These are phyloP conservation scores for Molanna angustata DNA, from an alignment of 2,888 invertebrate species.

Conservation along the genomic window DNA sequence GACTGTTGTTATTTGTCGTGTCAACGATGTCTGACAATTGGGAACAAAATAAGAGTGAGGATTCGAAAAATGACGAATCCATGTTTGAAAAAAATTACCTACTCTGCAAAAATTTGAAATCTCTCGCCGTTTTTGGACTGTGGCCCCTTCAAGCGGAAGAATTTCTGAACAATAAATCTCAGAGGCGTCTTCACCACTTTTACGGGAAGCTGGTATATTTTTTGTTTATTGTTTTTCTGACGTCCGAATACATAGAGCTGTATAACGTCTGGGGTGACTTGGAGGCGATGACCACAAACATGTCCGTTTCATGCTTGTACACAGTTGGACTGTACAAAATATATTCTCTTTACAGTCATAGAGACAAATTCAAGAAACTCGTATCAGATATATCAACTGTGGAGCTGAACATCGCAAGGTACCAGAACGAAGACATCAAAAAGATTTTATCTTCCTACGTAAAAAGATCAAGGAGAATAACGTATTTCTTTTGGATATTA, in stretches of 20 bases:
- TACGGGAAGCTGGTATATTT: slow-evolving; percentile 19
- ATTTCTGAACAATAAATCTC: slow-evolving; percentile 1
- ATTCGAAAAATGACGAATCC: neutral
- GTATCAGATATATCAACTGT: slow-evolving; percentile 16
- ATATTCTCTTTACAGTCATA: slow-evolving; percentile 18
- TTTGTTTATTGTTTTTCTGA: slow-evolving; percentile 22
- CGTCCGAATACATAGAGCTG: slow-evolving; percentile 26
- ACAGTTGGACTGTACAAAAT: slow-evolving; percentile 23
- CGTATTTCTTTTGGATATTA: slow-evolving; percentile 27
- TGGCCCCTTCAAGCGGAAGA: neutral
- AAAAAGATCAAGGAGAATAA: slow-evolving; percentile 13
- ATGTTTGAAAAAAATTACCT: neutral
- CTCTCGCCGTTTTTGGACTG: neutral
- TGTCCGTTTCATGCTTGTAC: slow-evolving; percentile 28
- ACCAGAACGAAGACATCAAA: slow-evolving; percentile 12
- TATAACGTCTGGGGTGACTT: slow-evolving; percentile 24
- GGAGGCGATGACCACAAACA: slow-evolving; percentile 29
- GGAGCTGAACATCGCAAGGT: slow-evolving; percentile 16
- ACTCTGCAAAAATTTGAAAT: neutral
- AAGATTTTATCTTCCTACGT: slow-evolving; percentile 15
- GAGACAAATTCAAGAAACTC: slow-evolving; percentile 18
- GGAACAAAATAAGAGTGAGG: too few species aligned
- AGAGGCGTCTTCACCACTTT: slow-evolving; percentile 12
- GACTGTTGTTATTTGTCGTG: too few species aligned
- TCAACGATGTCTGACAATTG: too few species aligned